Conservation (phyloP, 2,113 vertebrate genomes). For the Serilophus lunatus region DNA sequence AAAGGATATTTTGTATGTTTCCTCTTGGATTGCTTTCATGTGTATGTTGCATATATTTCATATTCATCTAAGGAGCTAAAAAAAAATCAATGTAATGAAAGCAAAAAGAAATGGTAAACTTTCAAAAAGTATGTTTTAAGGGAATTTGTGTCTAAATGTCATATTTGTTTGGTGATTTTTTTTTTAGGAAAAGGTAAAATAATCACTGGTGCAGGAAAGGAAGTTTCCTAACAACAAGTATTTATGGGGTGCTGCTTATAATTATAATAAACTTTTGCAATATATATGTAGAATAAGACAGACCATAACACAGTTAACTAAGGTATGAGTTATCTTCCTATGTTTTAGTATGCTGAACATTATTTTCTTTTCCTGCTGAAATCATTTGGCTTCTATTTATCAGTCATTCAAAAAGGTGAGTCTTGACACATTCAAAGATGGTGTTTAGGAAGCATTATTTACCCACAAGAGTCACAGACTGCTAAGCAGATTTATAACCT, state of each 20-base stretch:
- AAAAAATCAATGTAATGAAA: not conserved
- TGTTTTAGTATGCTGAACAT: not conserved
- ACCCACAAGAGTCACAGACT: not conserved
- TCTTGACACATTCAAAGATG: not conserved
- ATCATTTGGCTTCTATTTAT: not conserved
- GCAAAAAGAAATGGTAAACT: not conserved
- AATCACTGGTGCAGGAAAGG: not conserved
- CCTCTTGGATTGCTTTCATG: not conserved
- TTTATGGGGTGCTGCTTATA: not conserved
- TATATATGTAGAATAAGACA: not conserved
- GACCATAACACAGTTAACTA: not conserved
- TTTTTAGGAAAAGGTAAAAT: not conserved
- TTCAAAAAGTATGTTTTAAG: not conserved
- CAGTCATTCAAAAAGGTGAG: not conserved
- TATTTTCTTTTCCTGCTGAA: not conserved
- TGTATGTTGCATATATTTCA: not conserved
- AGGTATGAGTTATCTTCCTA: not conserved
- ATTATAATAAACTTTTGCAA: not conserved
- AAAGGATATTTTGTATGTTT: not conserved
- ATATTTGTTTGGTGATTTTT: not conserved
- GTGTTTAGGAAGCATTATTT: slow-evolving; percentile 45
- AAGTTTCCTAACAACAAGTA: not conserved
- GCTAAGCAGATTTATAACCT: slow-evolving; percentile 58
- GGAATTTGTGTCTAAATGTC: not conserved
- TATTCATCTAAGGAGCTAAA: not conserved